These are phyloP conservation scores for Haemorhous mexicanus DNA, from an alignment of 2,113 vertebrate species.

Conservation along the genomic window DNA sequence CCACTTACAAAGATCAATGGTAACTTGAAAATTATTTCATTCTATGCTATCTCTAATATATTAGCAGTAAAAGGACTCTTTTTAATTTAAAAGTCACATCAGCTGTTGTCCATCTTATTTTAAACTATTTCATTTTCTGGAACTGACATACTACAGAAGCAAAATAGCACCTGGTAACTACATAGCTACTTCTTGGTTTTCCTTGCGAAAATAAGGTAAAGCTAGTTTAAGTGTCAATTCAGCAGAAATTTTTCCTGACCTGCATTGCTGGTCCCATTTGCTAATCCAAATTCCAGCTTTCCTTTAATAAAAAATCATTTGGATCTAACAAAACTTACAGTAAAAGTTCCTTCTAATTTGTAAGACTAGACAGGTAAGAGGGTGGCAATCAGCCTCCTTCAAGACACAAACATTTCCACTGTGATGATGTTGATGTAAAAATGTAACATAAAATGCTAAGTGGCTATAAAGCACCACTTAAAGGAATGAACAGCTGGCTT, in stretches of 20 bases:
- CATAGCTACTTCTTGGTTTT: constrained; percentile 24
- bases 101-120: constrained; percentile 57
- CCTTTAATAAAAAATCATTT: not conserved
- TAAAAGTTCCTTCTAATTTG: not conserved
- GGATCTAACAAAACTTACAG: not conserved
- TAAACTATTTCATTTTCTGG: constrained; percentile 55
- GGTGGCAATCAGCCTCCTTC: not conserved
- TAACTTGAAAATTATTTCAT: constrained; percentile 69
- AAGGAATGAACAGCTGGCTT: not conserved
- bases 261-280: not conserved
- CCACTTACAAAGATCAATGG: constrained; percentile 71
- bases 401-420: not conserved
- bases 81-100: constrained; percentile 72
- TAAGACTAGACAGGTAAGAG: not conserved
- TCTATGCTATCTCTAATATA: constrained; percentile 66
- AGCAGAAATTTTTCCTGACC: not conserved
- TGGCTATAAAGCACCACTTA: not conserved
- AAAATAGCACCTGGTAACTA: constrained; percentile 57
- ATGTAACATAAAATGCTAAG: not conserved
- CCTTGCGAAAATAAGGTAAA: constrained; percentile 36
- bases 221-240: not conserved
- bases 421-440: not conserved
- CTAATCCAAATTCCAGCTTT: not conserved
- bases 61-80: constrained; percentile 65
- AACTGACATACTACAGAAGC: constrained; percentile 36